Evolutionary conservation across 2,888 invertebrate species (phyloP).

Genomic region (Antheraea yamamai): DNA sequence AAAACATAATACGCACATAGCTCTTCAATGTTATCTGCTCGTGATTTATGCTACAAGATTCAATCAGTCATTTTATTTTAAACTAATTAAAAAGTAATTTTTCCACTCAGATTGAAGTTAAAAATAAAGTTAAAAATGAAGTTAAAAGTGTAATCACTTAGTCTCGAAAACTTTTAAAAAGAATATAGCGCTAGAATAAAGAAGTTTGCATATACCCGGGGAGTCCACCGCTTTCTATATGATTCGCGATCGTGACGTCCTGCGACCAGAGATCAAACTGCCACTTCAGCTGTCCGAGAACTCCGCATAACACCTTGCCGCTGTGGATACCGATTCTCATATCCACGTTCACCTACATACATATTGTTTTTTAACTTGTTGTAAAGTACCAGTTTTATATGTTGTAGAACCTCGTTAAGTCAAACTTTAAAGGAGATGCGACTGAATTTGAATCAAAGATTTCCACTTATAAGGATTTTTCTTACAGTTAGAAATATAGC

Average conservation of each 20-base stretch:
- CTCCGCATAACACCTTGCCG: constrained; percentile 97
- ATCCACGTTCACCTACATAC: constrained; percentile 91
- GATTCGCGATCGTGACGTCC: constrained; percentile 97
- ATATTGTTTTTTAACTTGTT: not conserved
- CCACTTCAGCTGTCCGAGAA: constrained; percentile 95
- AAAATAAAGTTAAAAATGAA: too few relatives aligned
- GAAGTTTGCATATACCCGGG: constrained; percentile 87
- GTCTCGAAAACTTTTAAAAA: not conserved
- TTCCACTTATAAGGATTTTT: too few relatives aligned
- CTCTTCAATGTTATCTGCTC: too few relatives aligned
- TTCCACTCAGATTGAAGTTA: too few relatives aligned
- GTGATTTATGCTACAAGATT: too few relatives aligned
- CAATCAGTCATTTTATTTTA: not conserved
- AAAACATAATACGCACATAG: too few relatives aligned
- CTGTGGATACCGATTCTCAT: constrained; percentile 99
- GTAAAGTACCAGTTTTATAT: too few relatives aligned
- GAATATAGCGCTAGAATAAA: not conserved
- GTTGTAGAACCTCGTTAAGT: not conserved
- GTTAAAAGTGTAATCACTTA: not conserved
- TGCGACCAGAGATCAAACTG: constrained; percentile 97
- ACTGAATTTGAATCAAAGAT: too few relatives aligned
- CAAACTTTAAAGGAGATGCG: too few relatives aligned
- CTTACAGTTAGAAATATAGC: too few relatives aligned
- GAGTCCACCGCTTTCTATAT: constrained; percentile 97
- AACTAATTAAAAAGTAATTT: not conserved